Evolutionary conservation across 2,797 vertebrate species (phyloP).

Genomic region (Coranthus polyacanthus): DNA sequence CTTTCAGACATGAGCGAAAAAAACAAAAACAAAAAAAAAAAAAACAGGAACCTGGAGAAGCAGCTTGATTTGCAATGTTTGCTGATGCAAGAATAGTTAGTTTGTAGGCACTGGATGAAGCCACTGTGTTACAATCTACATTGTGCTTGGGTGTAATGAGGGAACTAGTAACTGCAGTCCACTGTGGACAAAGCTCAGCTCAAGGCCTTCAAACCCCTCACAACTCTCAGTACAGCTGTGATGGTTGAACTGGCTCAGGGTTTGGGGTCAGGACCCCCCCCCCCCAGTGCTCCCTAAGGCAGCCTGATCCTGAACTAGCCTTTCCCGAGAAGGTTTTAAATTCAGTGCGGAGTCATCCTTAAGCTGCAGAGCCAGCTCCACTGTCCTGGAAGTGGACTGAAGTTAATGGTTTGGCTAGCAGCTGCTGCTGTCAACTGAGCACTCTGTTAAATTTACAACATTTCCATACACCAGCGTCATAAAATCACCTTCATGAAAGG

Average conservation of each 20-base stretch:
- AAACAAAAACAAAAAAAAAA: background rate
- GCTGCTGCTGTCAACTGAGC: too few relatives aligned
- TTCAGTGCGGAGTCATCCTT: background rate
- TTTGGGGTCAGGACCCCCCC: background rate
- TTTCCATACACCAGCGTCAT: background rate
- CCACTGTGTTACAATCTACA: slow-evolving; percentile 29
- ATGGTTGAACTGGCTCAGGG: slow-evolving; percentile 29
- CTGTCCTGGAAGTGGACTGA: background rate
- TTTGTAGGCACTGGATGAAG: slow-evolving; percentile 70
- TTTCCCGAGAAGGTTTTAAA: background rate
- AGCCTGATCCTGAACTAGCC: slow-evolving; percentile 1
- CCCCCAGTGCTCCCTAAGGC: background rate
- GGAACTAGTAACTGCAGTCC: slow-evolving; percentile 20
- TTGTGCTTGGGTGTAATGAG: slow-evolving; percentile 60
- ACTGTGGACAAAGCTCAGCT: slow-evolving; percentile 1
- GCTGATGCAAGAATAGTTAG: slow-evolving; percentile 37
- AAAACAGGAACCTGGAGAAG: slow-evolving; percentile 5
- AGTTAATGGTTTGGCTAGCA: background rate
- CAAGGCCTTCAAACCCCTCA: background rate
- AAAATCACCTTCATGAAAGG: slow-evolving; percentile 19
- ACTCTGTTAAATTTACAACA: too few relatives aligned
- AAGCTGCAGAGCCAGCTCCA: background rate
- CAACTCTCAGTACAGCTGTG: background rate
- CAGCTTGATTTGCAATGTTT: slow-evolving; percentile 19
- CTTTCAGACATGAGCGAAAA: slow-evolving; percentile 16